A percentile compares a stretch with the other conserved stretches of the same genome.
Evolutionary conservation across 2,888 invertebrate species (phyloP).

Genomic region (Clanis bilineata): DNA sequence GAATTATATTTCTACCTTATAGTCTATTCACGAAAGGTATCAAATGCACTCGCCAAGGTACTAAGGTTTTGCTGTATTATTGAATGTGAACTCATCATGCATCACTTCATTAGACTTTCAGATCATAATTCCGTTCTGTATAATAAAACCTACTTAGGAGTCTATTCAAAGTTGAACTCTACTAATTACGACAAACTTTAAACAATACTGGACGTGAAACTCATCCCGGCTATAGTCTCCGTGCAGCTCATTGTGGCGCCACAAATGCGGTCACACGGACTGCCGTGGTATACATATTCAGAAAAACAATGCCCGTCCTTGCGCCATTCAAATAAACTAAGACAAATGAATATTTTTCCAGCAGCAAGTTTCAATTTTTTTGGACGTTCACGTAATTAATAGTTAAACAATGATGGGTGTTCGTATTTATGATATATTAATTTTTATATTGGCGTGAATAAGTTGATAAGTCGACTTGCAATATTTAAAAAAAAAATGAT

Average conservation of each 20-base stretch:
- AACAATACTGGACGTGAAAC: constrained; percentile 81
- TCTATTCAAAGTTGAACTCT: constrained; percentile 74
- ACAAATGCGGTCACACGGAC: constrained; percentile 78
- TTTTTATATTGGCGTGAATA: not conserved
- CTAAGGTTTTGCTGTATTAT: no score
- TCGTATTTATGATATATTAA: not conserved
- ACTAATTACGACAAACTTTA: constrained; percentile 81
- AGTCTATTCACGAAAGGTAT: no score
- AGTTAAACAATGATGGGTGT: constrained; percentile 21
- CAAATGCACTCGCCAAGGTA: no score
- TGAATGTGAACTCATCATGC: not conserved
- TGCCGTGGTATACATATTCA: constrained; percentile 76
- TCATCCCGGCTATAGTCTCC: constrained; percentile 75
- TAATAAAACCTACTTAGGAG: constrained; percentile 67
- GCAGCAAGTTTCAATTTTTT: constrained; percentile 40
- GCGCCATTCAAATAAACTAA: constrained; percentile 70
- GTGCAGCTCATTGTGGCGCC: constrained; percentile 71
- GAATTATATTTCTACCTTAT: no score
- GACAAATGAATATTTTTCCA: constrained; percentile 52
- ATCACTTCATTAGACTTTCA: not conserved
- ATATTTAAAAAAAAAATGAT: not conserved
- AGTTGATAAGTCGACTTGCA: not conserved
- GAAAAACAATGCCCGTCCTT: constrained; percentile 75
- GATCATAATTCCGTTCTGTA: constrained; percentile 35
- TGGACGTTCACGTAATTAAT: constrained; percentile 29